A percentile compares a stretch with the other conserved stretches of the same genome.
phyloP scores from a whole-genome alignment of 2,797 vertebrate species.

The Falco cherrug region DNA sequence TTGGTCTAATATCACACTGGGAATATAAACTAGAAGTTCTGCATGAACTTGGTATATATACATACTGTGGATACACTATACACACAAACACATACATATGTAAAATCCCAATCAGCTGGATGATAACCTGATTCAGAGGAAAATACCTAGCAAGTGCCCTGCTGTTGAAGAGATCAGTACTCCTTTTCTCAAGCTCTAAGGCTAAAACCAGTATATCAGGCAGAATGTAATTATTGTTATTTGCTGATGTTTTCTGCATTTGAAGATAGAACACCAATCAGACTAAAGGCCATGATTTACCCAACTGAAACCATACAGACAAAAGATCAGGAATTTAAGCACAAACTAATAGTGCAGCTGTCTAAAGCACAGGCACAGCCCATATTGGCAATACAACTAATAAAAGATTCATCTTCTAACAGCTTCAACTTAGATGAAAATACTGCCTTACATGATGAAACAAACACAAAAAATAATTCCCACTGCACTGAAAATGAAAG shows the following conservation, averaged over 20 bases:
- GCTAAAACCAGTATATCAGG: background rate
- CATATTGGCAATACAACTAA: background rate
- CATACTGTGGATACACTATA: background rate
- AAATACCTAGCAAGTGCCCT: background rate
- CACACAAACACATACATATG: background rate
- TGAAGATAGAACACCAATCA: background rate
- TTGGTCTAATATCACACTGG: background rate
- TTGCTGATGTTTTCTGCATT: background rate
- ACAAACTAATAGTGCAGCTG: background rate
- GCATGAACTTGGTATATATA: background rate
- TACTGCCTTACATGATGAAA: background rate
- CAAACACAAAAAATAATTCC: background rate
- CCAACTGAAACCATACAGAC: background rate
- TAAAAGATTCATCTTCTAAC: background rate
- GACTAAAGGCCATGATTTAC: background rate
- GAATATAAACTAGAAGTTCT: background rate
- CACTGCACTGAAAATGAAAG: background rate
- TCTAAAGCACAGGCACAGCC: background rate
- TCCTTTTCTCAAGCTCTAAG: background rate
- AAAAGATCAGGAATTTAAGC: background rate
- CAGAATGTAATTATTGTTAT: background rate
- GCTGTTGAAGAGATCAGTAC: background rate
- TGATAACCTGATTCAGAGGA: background rate
- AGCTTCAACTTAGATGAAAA: conserved; percentile 30
- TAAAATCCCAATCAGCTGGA: background rate